A percentile compares a stretch with the other conserved stretches of the same genome.
Conservation (phyloP, 2,797 vertebrate species). For the Nannoperca obscura region DNA sequence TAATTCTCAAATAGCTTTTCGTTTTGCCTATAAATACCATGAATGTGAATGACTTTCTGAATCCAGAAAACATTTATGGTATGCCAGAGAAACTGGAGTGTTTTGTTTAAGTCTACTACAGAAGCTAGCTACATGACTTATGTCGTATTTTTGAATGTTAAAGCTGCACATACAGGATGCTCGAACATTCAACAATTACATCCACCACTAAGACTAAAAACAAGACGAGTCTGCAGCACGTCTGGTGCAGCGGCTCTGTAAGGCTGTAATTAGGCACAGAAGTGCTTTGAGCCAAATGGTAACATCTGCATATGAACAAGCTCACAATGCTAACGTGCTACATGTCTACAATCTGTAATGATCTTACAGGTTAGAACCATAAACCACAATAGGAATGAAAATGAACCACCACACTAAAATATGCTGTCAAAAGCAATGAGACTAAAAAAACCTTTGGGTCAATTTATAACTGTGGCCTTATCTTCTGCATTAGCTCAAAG, state of each 20-base stretch:
- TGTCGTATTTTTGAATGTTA: slow-evolving; percentile 1
- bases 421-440: slow-evolving; percentile 14
- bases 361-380: slow-evolving; percentile 41
- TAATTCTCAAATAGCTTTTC: neutral
- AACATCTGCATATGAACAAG: no score
- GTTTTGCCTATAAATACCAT: neutral
- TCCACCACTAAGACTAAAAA: neutral
- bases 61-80: neutral
- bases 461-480: neutral
- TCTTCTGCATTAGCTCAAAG: slow-evolving; percentile 8
- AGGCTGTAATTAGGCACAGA: neutral
- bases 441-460: neutral
- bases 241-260: neutral
- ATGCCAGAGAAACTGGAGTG: neutral
- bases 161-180: neutral
- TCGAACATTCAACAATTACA: neutral
- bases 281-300: neutral
- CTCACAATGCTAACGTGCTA: neutral
- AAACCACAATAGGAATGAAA: slow-evolving; percentile 43
- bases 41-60: neutral
- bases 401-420: slow-evolving; percentile 25
- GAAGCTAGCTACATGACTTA: neutral
- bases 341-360: slow-evolving; percentile 16
- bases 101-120: neutral
- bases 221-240: neutral